Base-by-base conservation (phyloP, 1,140 invertebrate species). In the Diorhabda carinulata region DNA sequence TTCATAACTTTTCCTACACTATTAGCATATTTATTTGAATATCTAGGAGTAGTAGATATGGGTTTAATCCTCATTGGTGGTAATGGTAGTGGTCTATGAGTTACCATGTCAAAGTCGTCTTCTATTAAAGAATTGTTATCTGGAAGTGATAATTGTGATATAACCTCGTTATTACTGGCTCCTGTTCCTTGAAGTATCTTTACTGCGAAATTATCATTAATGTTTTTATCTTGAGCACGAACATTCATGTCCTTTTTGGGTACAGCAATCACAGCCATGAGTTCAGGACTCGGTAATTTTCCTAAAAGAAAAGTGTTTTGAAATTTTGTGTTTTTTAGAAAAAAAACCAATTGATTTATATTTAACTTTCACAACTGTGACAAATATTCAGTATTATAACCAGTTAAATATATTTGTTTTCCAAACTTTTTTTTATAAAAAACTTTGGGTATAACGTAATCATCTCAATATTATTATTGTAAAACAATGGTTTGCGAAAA, bases 1-100 rank as follows among this genome's bases (percentile, higher is more conserved):
- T 95, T 95, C 91, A 93, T 94, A 0, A 95, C 92, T 82, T 93
- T 90, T 3, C 87, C 87, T 3, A 84, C 75, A 47, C 81, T 79
- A 52, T 73, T 78, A 8, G 78, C 69, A 68, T 72, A 77, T 73
- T 64, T 81, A 63, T 75, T 78, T 4, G 76, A 61, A 10, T 71
- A 68, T 3, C 70, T 70, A 58, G 59, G 71, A 10, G 40, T 65
- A 72, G 71, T 78, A 70, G 66, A 82, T 43, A 76, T 68, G 41
- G 74, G 73, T 6, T 76, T 78, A 43, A 74, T 75, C 6, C 72
- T 72, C 4, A 72, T 74, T 42, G 47, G 47, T 42, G 47, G 47
- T 52, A 52, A n/a, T n/a, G 6, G 47, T n/a, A 52, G 6, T 4
- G 47, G 47, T 52, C n/a, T 6, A 3, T 52, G 47, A 3, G n/a